These are phyloP conservation scores for Enchytraeus crypticus DNA, from an alignment of 2,888 invertebrate species.

Conservation along the genomic window DNA sequence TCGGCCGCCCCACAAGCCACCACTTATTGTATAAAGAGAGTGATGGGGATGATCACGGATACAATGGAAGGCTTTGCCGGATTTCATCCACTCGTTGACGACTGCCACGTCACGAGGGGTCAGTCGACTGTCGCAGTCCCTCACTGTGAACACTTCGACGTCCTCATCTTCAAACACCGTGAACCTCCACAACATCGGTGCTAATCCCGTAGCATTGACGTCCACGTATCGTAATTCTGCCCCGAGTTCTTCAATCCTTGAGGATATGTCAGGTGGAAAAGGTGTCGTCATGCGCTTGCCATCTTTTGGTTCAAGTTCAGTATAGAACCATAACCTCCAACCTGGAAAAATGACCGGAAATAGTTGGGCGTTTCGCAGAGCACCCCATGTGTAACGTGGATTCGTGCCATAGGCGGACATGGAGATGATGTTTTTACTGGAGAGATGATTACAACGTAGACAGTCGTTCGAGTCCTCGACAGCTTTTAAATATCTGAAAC, in stretches of 20 bases:
- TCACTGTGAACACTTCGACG: conserved; percentile 6
- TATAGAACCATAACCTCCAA: conserved; percentile 8
- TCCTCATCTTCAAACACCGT: conserved; percentile 6
- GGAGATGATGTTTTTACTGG: conserved; percentile 1
- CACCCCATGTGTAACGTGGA: conserved; percentile 3
- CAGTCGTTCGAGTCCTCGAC: not conserved
- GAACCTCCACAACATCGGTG: conserved; percentile 13
- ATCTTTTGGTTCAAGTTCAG: not conserved
- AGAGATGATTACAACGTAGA: not conserved
- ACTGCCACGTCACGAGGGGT: conserved; percentile 7
- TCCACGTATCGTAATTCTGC: conserved; percentile 8
- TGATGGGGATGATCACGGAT: conserved; percentile 15
- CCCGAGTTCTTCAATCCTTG: not conserved
- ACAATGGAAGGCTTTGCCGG: conserved; percentile 11
- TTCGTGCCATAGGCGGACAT: conserved; percentile 5
- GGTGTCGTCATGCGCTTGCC: not conserved
- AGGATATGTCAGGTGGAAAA: not conserved
- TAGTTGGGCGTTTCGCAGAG: conserved; percentile 9
- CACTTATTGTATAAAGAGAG: not conserved
- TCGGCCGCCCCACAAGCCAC: conserved; percentile 9
- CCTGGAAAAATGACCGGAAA: conserved; percentile 8
- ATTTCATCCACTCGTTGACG: conserved; percentile 8
- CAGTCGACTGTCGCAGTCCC: conserved; percentile 10
- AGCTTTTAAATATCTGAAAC: conserved; percentile 1
- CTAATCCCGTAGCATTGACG: not conserved